Base-by-base conservation (phyloP, 35 echinoderm and acorn worm genomes). In the Chiridota heheva region DNA sequence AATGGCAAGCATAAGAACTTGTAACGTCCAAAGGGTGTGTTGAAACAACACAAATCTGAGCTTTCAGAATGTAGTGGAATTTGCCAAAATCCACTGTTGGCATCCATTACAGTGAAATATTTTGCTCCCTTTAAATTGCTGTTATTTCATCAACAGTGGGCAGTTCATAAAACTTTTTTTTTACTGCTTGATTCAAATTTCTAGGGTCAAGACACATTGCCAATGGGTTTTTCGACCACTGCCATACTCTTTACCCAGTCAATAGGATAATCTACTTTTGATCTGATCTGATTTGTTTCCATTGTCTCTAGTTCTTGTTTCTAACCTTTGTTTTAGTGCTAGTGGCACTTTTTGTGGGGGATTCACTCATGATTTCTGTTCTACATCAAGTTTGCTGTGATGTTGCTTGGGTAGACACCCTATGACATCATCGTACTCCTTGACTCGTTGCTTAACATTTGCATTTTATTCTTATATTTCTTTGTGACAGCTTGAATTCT, bases 171-270 rank as follows among this genome's bases (percentile, higher is more conserved):
- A 82, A 78, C 65, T 93, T 78, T 18, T 79, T 33, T 62, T 83
- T 88, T 24, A 93, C 77, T 10, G 77, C 84, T 45, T 93, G 30
- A 58, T 93, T 88, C 33, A 92, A 56, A 26, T 92, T 70, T 30
- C 79, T 75, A 1, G 90, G 90, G 57, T 93, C 84, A 6, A 93
- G 47, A 64, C 84, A 93, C 18, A 93, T 34, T 58, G 44, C 70
- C 82, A 82, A 86, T 82, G 22, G 76, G 67, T 83, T 87, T 92
- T 67, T 86, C 76, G 27, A 57, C 65, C 0, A 82, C 38, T 20
- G 87, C 90, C 55, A 92, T 69, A 40, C 37, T 76, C 29, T 82
- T 69, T 8, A 87, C 90, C 90, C 90, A 92, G 67, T 86, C 90
- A 20, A 84, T 92, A 6, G 83, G 89, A 27, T 80, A 39, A 46